Evolutionary conservation across 35 echinoderm and acorn worm species (phyloP).

Genomic region (Heliocidaris tuberculata): DNA sequence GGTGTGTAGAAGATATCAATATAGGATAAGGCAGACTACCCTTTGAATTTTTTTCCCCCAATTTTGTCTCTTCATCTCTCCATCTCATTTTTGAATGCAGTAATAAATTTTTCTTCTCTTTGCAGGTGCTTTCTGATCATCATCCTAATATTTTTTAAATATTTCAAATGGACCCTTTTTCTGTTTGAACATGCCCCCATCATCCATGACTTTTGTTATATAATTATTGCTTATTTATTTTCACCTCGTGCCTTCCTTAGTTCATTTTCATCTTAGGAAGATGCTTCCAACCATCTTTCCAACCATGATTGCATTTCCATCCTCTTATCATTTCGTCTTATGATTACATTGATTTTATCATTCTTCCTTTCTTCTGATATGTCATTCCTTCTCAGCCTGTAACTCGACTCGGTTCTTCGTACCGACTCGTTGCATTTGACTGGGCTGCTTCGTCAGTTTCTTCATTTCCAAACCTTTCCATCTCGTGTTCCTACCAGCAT

Average conservation of each 20-base stretch:
- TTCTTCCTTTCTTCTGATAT: background rate
- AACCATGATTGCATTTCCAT: background rate
- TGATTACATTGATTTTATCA: background rate
- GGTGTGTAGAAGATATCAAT: background rate
- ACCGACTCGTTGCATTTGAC: background rate
- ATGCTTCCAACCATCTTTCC: no score
- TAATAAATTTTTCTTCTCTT: background rate
- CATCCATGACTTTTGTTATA: background rate
- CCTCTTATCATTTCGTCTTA: background rate
- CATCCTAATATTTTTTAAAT: background rate
- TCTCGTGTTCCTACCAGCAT: background rate
- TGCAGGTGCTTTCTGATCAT: background rate
- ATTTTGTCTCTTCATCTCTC: background rate
- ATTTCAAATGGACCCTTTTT: background rate
- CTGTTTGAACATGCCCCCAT: background rate
- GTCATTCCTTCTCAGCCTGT: background rate
- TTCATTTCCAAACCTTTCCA: background rate
- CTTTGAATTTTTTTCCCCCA: no score
- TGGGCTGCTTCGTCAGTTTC: background rate
- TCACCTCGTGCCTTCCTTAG: background rate
- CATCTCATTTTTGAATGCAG: background rate
- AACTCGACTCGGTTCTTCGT: background rate
- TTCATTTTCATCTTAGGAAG: background rate
- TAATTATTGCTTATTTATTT: background rate
- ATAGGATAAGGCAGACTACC: no score